Conservation (phyloP, 2,113 vertebrate genomes). For the Cranoglanis bouderius region DNA sequence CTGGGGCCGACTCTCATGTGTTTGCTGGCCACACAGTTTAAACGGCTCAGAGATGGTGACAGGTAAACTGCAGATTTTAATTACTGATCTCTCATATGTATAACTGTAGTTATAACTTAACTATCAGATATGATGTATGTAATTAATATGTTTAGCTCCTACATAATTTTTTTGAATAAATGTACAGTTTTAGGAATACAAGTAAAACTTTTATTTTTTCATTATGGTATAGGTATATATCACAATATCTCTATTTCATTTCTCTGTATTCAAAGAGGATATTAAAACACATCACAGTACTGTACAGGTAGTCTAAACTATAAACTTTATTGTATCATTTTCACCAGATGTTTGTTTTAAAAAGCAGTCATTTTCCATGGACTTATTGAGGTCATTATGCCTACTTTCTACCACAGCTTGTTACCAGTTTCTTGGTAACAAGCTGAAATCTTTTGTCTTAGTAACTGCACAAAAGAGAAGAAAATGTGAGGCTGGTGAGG, state of each 20-base stretch:
- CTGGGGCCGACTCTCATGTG: slow-evolving; percentile 95
- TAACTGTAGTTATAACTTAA: background rate
- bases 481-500: background rate
- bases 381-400: too few species aligned
- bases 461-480: background rate
- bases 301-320: too few species aligned
- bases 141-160: background rate
- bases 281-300: background rate
- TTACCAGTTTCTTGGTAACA: too few species aligned
- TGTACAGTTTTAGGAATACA: background rate
- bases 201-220: background rate
- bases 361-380: too few species aligned
- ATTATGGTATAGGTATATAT: background rate
- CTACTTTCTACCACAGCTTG: too few species aligned
- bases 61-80: slow-evolving; percentile 70
- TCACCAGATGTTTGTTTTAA: too few species aligned
- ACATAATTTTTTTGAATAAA: background rate
- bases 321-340: background rate
- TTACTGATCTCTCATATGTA: background rate
- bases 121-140: background rate
- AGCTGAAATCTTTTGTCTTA: too few species aligned
- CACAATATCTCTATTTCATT: background rate
- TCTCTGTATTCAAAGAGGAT: background rate
- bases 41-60: slow-evolving; percentile 88
- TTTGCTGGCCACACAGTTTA: slow-evolving; percentile 87